Percentiles rank a stretch among this genome's conserved stretches.
These are phyloP conservation scores for Sebastes ruberrimus DNA, from an alignment of 2,797 vertebrate genomes.

Conservation along the genomic window DNA sequence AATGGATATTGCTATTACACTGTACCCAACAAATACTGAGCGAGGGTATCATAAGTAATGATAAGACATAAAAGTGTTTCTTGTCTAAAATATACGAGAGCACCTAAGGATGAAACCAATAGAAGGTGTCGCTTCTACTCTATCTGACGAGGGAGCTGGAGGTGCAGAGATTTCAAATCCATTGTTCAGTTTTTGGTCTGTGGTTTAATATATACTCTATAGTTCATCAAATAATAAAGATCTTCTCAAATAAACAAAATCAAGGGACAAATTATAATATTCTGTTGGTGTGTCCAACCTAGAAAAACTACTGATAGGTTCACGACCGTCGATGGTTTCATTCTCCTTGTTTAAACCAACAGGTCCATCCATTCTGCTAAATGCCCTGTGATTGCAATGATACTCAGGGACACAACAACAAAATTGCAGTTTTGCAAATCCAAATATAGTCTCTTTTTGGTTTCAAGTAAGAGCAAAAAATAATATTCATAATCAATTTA, in stretches of 20 bases:
- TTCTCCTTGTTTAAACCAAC: constrained; percentile 26
- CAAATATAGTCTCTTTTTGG: constrained; percentile 80
- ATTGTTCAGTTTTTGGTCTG: constrained; percentile 75
- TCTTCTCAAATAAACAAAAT: constrained; percentile 65
- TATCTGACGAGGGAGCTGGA: constrained; percentile 51
- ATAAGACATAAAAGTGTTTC: constrained; percentile 81
- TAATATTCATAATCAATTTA: constrained; percentile 74
- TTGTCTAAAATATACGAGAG: constrained; percentile 72
- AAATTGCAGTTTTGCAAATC: constrained; percentile 66
- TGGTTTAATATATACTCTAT: constrained; percentile 73
- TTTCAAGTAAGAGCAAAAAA: constrained; percentile 82
- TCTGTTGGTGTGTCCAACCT: constrained; percentile 49
- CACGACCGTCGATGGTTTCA: constrained; percentile 31
- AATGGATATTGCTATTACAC: constrained; percentile 81
- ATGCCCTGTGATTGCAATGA: constrained; percentile 75
- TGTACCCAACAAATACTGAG: constrained; percentile 81
- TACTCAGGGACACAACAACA: constrained; percentile 60
- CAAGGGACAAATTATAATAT: constrained; percentile 60
- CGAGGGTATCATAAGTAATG: constrained; percentile 72
- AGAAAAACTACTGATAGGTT: constrained; percentile 38
- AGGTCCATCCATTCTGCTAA: constrained; percentile 55
- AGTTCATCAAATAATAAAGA: constrained; percentile 74
- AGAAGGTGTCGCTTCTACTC: constrained; percentile 57
- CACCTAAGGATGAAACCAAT: constrained; percentile 72
- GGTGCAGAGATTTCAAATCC: constrained; percentile 65